Base-by-base conservation (phyloP, 2,113 vertebrate genomes). In the Bujurquina vittata region DNA sequence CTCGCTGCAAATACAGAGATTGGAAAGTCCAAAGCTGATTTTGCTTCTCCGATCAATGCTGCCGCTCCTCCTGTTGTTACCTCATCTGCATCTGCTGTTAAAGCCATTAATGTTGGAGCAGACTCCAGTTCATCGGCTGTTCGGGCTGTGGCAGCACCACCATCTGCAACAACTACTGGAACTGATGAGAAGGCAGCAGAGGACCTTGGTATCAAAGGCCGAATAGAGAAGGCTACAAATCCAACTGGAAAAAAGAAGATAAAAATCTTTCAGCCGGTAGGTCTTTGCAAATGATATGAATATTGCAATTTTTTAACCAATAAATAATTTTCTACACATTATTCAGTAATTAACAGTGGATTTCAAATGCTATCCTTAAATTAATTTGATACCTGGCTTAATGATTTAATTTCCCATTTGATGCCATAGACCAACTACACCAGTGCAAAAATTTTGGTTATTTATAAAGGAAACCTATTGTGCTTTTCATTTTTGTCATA, bases 181-280 rank as follows among this genome's bases (percentile, higher is more conserved):
- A 18, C 55, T 7, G 95, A 97, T n/a, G 96, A 97, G 69, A 97
- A 95, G 55, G 92, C 80, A 3, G 81, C 89, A 31, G 97, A 97
- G 31, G 98, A 99, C 93, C 92, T 96, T 87, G 98, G 98, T 15
- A 99, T 99, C 87, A 99, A 99, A 95, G 98, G 98, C 75, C 96
- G 98, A 83, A 99, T 99, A 88, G 98, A 99, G 94, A 99, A 99
- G 84, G 97, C 98, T 22, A 96, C 96, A 15, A 97, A 99, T 92
- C 98, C 98, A 29, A 99, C 97, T 59, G 97, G 98, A 67, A 99
- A 99, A 94, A 99, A 99, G 92, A 99, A 98, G 82, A 97, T 99
- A 7, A 99, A 99, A 96, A 99, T 99, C 94, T 99, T 99, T 95
- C 98, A 99, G 85, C 98, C 98, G 92, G 98, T 99, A 95, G 54